phyloP scores from a whole-genome alignment of 2,888 invertebrate species.

The Therioaphis trifolii region DNA sequence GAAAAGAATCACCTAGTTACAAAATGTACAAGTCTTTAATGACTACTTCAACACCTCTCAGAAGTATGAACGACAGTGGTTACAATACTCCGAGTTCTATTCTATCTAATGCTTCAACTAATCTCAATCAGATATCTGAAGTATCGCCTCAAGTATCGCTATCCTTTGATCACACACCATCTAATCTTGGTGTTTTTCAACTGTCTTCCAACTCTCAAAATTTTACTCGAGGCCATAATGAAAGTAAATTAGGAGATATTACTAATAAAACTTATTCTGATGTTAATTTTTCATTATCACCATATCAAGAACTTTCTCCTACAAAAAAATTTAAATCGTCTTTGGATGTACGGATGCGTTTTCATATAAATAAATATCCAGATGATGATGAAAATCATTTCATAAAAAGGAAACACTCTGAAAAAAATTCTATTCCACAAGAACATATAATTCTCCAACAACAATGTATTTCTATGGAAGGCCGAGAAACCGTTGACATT shows the following conservation, averaged over 20 bases:
- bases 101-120: slow-evolving; percentile 28
- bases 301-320: slow-evolving; percentile 26
- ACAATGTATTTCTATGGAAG: slow-evolving; percentile 64
- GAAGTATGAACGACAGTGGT: slow-evolving; percentile 52
- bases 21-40: slow-evolving; percentile 35
- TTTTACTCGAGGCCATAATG: neutral
- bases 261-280: slow-evolving; percentile 2
- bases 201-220: slow-evolving; percentile 4
- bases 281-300: neutral
- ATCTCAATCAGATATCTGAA: slow-evolving; percentile 44
- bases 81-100: slow-evolving; percentile 44
- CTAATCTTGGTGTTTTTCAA: slow-evolving; percentile 16
- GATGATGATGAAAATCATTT: slow-evolving; percentile 6
- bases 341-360: neutral
- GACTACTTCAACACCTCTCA: slow-evolving; percentile 52
- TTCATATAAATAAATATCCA: slow-evolving; percentile 18
- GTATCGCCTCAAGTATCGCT: slow-evolving; percentile 38
- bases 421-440: too few species aligned
- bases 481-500: slow-evolving; percentile 68
- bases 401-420: slow-evolving; percentile 38
- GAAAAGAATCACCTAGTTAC: slow-evolving; percentile 40
- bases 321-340: slow-evolving; percentile 50
- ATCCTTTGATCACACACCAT: slow-evolving; percentile 23
- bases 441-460: neutral
- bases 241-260: slow-evolving; percentile 27